These are phyloP conservation scores for Pseudococcus viburni DNA, from an alignment of 2,888 invertebrate genomes.

Conservation along the genomic window DNA sequence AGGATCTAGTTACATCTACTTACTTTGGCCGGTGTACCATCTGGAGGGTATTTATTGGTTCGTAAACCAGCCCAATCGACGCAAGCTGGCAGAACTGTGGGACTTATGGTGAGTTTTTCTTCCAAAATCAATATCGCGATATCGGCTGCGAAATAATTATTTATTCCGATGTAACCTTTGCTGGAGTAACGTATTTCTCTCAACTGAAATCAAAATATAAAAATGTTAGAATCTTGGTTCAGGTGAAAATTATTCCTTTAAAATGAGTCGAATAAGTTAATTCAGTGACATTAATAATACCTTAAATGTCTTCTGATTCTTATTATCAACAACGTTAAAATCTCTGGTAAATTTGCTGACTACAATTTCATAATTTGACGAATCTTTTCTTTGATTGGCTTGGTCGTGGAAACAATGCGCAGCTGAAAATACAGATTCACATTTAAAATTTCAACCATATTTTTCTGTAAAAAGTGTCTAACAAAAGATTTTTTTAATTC, in stretches of 20 bases:
- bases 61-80: constrained; percentile 66
- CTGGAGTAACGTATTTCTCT: constrained; percentile 23
- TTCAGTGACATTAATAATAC: neutral
- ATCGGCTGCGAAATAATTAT: constrained; percentile 67
- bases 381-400: neutral
- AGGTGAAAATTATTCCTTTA: too few relatives aligned
- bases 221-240: too few relatives aligned
- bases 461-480: neutral
- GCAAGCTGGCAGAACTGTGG: constrained; percentile 68
- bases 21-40: constrained; percentile 67
- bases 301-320: neutral
- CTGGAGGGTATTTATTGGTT: constrained; percentile 18
- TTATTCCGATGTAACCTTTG: constrained; percentile 65
- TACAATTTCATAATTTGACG: constrained; percentile 29
- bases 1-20: neutral
- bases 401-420: constrained; percentile 60
- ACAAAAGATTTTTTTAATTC: too few relatives aligned
- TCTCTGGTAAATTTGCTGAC: constrained; percentile 37
- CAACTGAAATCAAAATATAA: neutral
- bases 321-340: neutral
- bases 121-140: constrained; percentile 67
- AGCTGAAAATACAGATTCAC: neutral
- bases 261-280: too few relatives aligned
- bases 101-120: constrained; percentile 65
- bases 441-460: neutral